Base-by-base conservation (phyloP, 2,113 vertebrate genomes). In the Anolis sagrei region DNA sequence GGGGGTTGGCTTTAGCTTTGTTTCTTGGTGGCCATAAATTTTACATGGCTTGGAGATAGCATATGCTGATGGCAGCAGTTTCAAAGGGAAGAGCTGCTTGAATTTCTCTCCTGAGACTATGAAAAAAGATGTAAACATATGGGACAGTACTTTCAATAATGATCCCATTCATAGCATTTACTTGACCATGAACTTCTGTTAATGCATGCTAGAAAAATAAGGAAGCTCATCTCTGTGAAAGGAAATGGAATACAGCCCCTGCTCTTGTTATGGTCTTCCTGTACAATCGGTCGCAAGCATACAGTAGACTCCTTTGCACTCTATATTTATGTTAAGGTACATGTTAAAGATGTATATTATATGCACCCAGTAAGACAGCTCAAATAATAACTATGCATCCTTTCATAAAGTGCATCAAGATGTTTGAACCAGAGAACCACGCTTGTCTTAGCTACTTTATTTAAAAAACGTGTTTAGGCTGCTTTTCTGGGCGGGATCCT, bases 11-110 rank as follows among this genome's bases (percentile, higher is more conserved):
- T 86, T 70, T 86, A 61, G 1, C 32, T 86, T 49, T 74, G 7
- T 34, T 68, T 80, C 5, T 9, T 64, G 9, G 8, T 16, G 19
- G 36, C 83, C 68, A 85, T 79, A 73, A 79, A 62, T 73, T 73
- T 44, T 23, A 32, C 13, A 73, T 48, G 25, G 27, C 36, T 79
- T 18, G 9, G 11, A 48, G 62, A 75, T 61, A 34, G 39, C 39
- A 44, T 61, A 39, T 83, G 32, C 58, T 72, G 76, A 66, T 10
- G 54, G 36, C 36, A 25, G 39, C 5, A 5, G 2, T 49, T 39
- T 61, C 75, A 79, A 79, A 73, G 51, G 76, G 76, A 44, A 7
- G n/a, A 68, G 68, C 7, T 79, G 23, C 16, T 54, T 84, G 74
- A 69, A 69, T 25, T 36, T 11, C 29, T 64, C 19, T 84, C 64